These are phyloP conservation scores for Papilio xuthus DNA, from an alignment of 1,140 invertebrate genomes.

Conservation along the genomic window DNA sequence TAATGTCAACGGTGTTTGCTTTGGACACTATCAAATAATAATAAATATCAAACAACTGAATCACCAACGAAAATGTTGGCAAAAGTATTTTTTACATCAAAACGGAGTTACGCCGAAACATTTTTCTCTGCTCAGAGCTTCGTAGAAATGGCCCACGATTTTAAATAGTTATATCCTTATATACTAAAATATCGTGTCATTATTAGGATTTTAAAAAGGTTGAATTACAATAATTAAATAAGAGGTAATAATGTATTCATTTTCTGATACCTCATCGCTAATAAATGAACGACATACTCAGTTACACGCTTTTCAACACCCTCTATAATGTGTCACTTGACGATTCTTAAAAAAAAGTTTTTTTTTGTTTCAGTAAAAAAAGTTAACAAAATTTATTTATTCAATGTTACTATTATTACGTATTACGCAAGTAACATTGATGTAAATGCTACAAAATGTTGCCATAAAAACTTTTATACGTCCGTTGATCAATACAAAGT, in stretches of 20 bases:
- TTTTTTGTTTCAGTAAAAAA: not conserved
- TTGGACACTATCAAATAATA: not conserved
- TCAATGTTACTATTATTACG: not conserved
- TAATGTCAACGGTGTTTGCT: not conserved
- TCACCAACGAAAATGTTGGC: not conserved
- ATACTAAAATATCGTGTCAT: not conserved
- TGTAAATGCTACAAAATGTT: conserved; percentile 24
- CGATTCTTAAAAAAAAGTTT: no score
- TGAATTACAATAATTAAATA: not conserved
- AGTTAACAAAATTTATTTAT: not conserved
- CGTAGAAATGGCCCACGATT: no score
- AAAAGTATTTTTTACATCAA: not conserved
- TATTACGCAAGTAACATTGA: conserved; percentile 27
- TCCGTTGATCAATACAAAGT: conserved; percentile 34
- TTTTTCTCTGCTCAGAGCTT: not conserved
- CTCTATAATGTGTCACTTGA: no score
- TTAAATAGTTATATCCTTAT: no score
- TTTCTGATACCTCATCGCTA: not conserved
- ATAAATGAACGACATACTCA: not conserved
- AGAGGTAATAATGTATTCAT: not conserved
- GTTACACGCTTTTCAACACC: not conserved
- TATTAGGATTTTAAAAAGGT: not conserved
- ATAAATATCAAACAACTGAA: not conserved
- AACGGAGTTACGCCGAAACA: not conserved
- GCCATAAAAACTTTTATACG: conserved; percentile 30